These are phyloP conservation scores for Speoplatyrhinus poulsoni DNA, from an alignment of 2,113 vertebrate genomes.

Conservation along the genomic window DNA sequence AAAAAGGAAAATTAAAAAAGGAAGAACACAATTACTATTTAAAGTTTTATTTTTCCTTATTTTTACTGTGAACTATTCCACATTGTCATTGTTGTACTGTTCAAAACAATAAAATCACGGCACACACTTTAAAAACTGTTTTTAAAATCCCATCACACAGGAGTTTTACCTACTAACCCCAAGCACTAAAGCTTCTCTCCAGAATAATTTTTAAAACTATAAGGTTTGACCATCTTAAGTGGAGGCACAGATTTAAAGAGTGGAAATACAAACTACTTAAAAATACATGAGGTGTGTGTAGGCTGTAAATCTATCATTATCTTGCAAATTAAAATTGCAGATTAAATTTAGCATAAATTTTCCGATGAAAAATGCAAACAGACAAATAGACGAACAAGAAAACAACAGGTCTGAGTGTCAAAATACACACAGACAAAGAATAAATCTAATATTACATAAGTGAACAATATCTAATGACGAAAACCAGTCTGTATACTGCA, in stretches of 20 bases:
- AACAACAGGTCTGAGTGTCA: neutral
- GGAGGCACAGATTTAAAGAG: slow-evolving; percentile 14
- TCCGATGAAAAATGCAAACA: neutral
- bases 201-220: neutral
- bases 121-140: neutral
- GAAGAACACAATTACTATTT: neutral
- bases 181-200: neutral
- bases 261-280: slow-evolving; percentile 8
- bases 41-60: neutral
- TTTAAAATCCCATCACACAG: neutral
- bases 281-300: slow-evolving; percentile 1
- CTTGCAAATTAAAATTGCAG: neutral
- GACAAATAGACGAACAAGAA: neutral
- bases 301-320: slow-evolving; percentile 2
- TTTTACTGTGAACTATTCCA: neutral
- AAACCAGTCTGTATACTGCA: too few species aligned
- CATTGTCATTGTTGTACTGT: neutral
- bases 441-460: too few species aligned
- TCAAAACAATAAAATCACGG: neutral
- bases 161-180: neutral
- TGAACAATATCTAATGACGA: too few species aligned
- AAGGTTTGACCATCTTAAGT: slow-evolving; percentile 26
- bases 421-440: too few species aligned
- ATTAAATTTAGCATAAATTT: neutral
- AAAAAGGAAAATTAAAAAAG: neutral